A percentile compares a stretch with the other conserved stretches of the same genome.
These are phyloP conservation scores for Perithous albicinctus DNA, from an alignment of 2,888 invertebrate species.

Conservation along the genomic window DNA sequence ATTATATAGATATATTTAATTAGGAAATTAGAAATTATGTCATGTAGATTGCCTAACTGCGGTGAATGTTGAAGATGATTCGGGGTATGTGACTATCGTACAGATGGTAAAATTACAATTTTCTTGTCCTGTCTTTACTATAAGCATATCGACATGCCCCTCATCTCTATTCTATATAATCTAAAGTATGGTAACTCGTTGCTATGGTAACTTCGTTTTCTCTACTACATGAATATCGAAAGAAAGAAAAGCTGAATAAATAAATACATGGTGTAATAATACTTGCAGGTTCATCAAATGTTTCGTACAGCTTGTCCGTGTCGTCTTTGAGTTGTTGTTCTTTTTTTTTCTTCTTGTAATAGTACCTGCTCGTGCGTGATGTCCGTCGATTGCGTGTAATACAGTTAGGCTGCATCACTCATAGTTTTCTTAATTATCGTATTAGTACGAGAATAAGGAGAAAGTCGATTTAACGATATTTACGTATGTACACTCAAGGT, in stretches of 20 bases:
- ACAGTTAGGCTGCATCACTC: constrained; percentile 69
- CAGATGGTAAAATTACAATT: constrained; percentile 56
- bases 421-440: constrained; percentile 73
- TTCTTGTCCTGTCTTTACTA: constrained; percentile 55
- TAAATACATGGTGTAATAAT: constrained; percentile 78
- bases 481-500: constrained; percentile 80
- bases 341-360: constrained; percentile 38
- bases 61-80: constrained; percentile 67
- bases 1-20: constrained; percentile 69
- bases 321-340: not conserved
- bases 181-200: constrained; percentile 46
- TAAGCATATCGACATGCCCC: constrained; percentile 57
- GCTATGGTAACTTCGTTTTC: constrained; percentile 47
- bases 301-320: constrained; percentile 19
- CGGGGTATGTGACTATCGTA: constrained; percentile 53
- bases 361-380: constrained; percentile 47
- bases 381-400: constrained; percentile 55
- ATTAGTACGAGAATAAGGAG: constrained; percentile 71
- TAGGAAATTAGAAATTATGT: constrained; percentile 61
- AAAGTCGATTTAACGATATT: constrained; percentile 61
- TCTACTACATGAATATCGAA: constrained; percentile 67
- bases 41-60: constrained; percentile 56
- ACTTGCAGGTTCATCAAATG: constrained; percentile 70
- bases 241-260: constrained; percentile 76
- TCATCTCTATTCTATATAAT: constrained; percentile 4